These are phyloP conservation scores for Synergus umbraculus DNA, from an alignment of 2,888 invertebrate genomes.

Conservation along the genomic window DNA sequence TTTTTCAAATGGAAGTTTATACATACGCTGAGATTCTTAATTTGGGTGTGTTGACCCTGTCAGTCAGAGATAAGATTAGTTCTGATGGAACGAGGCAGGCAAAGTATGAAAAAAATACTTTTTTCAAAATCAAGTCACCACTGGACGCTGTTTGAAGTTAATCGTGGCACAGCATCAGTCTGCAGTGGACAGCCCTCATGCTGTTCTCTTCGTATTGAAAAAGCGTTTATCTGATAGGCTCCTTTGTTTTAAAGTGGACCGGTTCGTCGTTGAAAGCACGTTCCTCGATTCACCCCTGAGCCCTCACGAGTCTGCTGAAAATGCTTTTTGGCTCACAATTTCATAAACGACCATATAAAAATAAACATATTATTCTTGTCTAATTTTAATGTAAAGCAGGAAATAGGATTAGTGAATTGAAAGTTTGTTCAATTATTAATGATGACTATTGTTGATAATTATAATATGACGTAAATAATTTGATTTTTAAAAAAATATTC, in stretches of 20 bases:
- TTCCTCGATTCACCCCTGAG: constrained; percentile 35
- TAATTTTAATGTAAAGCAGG: not conserved
- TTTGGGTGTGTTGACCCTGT: not conserved
- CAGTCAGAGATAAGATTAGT: constrained; percentile 53
- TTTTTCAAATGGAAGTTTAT: not conserved
- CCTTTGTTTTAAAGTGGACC: constrained; percentile 76
- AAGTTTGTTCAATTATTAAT: too few species aligned
- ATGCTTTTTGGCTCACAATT: constrained; percentile 5
- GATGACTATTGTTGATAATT: not conserved
- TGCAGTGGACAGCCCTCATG: constrained; percentile 77
- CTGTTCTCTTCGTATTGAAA: constrained; percentile 70
- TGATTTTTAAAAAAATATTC: not conserved
- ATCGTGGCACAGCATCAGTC: constrained; percentile 74
- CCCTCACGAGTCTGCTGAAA: constrained; percentile 8
- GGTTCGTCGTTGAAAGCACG: constrained; percentile 69
- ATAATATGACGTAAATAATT: not conserved
- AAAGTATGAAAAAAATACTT: constrained; percentile 46
- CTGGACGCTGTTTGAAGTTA: constrained; percentile 74
- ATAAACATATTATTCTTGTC: not conserved
- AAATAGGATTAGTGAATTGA: too few species aligned
- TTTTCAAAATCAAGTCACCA: constrained; percentile 54
- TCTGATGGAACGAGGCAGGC: constrained; percentile 47
- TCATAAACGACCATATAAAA: not conserved
- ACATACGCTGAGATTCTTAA: not conserved
- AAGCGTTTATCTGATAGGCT: constrained; percentile 72